phyloP scores from a whole-genome alignment of 2,888 invertebrate species.

The Stenotaenia linearis region DNA sequence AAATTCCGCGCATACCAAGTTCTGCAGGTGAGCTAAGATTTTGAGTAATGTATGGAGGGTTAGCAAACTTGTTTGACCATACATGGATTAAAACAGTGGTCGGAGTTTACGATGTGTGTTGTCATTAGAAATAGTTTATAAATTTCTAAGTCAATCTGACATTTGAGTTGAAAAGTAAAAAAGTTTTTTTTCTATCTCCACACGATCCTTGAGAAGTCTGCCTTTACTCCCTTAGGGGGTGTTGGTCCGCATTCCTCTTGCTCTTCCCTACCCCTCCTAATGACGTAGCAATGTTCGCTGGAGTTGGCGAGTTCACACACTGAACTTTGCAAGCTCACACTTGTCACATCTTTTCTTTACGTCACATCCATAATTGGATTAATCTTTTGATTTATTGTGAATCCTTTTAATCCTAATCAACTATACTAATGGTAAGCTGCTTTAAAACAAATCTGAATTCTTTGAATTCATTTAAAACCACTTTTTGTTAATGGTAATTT shows the following conservation, averaged over 20 bases:
- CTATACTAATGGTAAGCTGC: not conserved
- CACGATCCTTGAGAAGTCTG: not conserved
- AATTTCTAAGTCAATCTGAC: not conserved
- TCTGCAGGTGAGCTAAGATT: not conserved
- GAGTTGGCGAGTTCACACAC: conserved; percentile 1
- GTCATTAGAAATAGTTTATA: not conserved
- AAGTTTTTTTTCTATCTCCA: not conserved
- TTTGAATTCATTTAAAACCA: not conserved
- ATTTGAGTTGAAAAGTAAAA: not conserved
- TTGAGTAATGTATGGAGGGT: not conserved
- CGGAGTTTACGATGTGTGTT: not conserved
- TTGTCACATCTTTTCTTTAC: not conserved
- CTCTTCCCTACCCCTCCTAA: conserved; percentile 8
- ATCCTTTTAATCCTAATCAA: conserved; percentile 2
- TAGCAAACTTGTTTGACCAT: not conserved
- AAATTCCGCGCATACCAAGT: not conserved
- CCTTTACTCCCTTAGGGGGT: conserved; percentile 5
- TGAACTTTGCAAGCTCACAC: conserved; percentile 12
- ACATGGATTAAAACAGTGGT: not conserved
- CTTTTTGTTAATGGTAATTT: conserved; percentile 8
- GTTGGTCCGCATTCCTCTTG: not conserved
- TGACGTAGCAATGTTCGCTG: conserved; percentile 1
- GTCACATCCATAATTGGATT: conserved; percentile 18
- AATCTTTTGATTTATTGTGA: not conserved
- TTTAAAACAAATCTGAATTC: not conserved